Evolutionary conservation across 2,888 invertebrate genomes (phyloP), one percentile per base, ranked within the genome.

Genomic region (Ethmia dodecea): DNA sequence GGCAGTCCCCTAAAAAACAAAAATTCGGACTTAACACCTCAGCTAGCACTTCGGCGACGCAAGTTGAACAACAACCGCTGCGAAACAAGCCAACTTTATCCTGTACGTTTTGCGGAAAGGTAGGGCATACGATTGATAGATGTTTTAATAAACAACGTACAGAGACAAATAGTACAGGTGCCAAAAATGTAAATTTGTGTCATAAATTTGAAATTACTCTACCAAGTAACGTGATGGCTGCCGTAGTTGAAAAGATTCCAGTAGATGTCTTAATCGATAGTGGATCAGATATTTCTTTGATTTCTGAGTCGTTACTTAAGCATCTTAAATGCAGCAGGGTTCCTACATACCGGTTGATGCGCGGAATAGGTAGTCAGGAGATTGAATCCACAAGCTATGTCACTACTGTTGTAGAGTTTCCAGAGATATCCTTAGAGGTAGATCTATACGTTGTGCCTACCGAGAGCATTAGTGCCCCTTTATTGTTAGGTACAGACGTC

Each of bases 401-500:
- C 47, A 1, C 41, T 33, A 1, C 32, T 30, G 1, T 28, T 38
- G 3, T 39, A 48, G 5, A 25, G 20, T 39, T 50, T 54, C 39
- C 28, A 45, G 37, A 42, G 3, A 5, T 49, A 1, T 38, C 37
- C 22, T 5, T 55, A 15, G 51, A 52, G 30, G 13, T 55, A 8
- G 45, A 50, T 13, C 29, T 50, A 5, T 12, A 34, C 26, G 42
- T 45, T n/a, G 41, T 29, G 3, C 47, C 48, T 5, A 12, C 42
- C 0, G 0, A 11, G 0, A 50, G 14, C 12, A 49, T 51, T 38
- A 42, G 30, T 8, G 20, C 45, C 0, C 43, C 52, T 1, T 35
- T 57, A 11, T 42, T 51, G 3, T 43, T 53, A 0, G 52, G 50
- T 2, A 53, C 50, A 0, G 52, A 53, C 13, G 32, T 56, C 3